Evolutionary conservation across 2,113 vertebrate genomes (phyloP).

Genomic region (Jacana jacana): DNA sequence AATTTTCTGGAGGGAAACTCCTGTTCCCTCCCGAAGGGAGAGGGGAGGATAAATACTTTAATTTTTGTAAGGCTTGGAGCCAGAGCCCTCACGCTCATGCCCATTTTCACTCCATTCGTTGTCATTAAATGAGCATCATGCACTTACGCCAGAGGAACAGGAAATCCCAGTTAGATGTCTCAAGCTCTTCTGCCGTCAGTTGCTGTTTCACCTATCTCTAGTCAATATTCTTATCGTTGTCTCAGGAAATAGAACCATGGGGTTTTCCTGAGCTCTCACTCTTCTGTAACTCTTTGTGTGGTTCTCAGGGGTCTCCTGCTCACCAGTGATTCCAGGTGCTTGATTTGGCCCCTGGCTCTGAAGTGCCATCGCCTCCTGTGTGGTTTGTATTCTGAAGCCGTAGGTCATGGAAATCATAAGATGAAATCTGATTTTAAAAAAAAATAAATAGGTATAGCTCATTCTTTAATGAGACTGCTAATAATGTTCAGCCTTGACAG

Average conservation of each 20-base stretch:
- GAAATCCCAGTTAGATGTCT: conserved; percentile 29
- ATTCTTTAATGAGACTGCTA: conserved; percentile 44
- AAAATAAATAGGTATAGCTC: not conserved
- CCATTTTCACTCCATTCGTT: not conserved
- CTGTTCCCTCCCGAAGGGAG: not conserved
- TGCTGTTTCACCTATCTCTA: conserved; percentile 48
- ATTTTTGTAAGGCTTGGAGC: not conserved
- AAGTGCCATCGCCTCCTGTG: not conserved
- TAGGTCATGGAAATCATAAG: conserved; percentile 15
- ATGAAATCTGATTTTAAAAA: not conserved
- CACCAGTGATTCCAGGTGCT: not conserved
- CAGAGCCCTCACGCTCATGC: not conserved
- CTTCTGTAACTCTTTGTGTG: conserved; percentile 38
- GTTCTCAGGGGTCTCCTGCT: not conserved
- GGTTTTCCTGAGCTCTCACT: conserved; percentile 37
- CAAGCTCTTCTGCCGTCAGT: conserved; percentile 15
- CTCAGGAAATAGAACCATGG: conserved; percentile 38
- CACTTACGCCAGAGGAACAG: not conserved
- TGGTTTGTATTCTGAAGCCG: not conserved
- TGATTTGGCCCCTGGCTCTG: conserved; percentile 11
- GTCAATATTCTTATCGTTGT: conserved; percentile 45
- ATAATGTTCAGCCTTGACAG: conserved; percentile 61
- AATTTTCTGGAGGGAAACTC: not conserved
- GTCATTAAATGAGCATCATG: not conserved
- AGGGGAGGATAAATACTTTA: not conserved